Evolutionary conservation across 2,888 invertebrate genomes (phyloP), one percentile per base, ranked within the genome.

Genomic region (Spilarctia lutea): DNA sequence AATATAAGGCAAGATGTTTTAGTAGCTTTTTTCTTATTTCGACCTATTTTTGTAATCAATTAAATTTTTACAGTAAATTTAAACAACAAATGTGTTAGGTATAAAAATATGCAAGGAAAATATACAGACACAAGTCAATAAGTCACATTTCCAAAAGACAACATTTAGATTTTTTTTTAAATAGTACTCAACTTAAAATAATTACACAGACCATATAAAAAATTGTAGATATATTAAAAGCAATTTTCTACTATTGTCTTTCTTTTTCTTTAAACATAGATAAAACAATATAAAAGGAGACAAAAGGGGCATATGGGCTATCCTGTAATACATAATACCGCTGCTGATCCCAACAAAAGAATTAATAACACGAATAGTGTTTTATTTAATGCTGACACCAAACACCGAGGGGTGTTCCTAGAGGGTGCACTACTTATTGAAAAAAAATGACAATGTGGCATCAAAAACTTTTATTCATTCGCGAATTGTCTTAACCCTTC

Each of bases 401-500:
- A 77, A 86, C 65, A 76, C 73, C 56, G 39, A 68, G 52, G 76
- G 76, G 85, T 87, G 86, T 83, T 30, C 60, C 30, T 33, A 16
- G 30, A 77, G 84, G 81, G 85, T 86, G 76, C 81, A 87, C 84
- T 85, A 89, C 87, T 89, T 89, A 91, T 86, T 88, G 79, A 88
- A 91, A 91, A 91, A 91, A 90, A 90, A 86, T 82, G 80, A 87
- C 87, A 92, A 93, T 91, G 89, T 88, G 86, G 87, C 91, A 92
- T 92, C 91, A 91, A 92, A 92, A 93, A 90, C 86, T 91, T 91
- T 91, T 91, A 90, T 91, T 88, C 86, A 81, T 87, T 86, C 85
- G 83, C 87, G 85, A 89, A 92, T 91, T 93, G 92, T 94, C 94
- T 94, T 94, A 94, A 93, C 94, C 93, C 92, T 89, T 91, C 92